Conservation (phyloP, 2,888 invertebrate genomes). For the Pocota personata region DNA sequence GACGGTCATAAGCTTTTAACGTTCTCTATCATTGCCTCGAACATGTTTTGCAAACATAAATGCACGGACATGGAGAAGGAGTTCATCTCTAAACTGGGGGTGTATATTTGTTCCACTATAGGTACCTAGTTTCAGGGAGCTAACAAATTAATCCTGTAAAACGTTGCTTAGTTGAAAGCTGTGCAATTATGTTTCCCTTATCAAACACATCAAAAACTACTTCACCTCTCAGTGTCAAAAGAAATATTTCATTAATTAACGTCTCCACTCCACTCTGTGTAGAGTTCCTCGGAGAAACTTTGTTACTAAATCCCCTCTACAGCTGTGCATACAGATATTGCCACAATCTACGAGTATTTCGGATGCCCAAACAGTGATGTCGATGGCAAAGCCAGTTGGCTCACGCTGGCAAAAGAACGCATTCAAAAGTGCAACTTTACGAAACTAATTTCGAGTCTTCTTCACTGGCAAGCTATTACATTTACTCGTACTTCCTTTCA, state of each 20-base stretch:
- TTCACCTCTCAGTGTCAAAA: constrained; percentile 18
- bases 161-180: background rate
- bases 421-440: constrained; percentile 39
- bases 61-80: too few species aligned
- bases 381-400: background rate
- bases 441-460: constrained; percentile 35
- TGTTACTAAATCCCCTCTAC: background rate
- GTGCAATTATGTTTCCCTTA: constrained; percentile 3
- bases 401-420: constrained; percentile 7
- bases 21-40: background rate
- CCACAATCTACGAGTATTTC: constrained; percentile 22
- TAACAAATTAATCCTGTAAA: constrained; percentile 2
- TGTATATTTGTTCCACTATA: too few species aligned
- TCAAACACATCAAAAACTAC: constrained; percentile 34
- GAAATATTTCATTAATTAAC: constrained; percentile 47
- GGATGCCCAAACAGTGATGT: background rate
- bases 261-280: background rate
- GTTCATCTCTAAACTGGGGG: too few species aligned
- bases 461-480: background rate
- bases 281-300: background rate
- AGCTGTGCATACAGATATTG: background rate
- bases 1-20: background rate
- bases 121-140: too few species aligned
- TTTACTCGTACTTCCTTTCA: too few species aligned
- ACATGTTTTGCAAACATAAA: constrained; percentile 3